These are phyloP conservation scores for Peromyscus aztecus DNA, from an alignment of 2,797 vertebrate species.

Conservation along the genomic window DNA sequence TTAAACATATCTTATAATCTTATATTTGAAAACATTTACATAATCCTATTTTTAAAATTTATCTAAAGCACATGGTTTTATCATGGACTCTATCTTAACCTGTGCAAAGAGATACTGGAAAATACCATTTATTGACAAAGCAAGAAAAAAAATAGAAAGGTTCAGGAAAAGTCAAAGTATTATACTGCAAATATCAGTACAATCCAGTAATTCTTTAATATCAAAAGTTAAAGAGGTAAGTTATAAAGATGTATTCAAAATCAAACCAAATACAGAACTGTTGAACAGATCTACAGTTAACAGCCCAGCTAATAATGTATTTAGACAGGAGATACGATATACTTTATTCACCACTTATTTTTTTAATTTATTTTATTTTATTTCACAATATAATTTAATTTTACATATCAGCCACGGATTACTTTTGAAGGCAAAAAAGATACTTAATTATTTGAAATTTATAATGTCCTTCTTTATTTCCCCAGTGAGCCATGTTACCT, in stretches of 20 bases:
- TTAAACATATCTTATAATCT: background rate
- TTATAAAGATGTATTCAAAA: background rate
- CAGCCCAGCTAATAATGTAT: background rate
- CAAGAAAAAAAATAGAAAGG: background rate
- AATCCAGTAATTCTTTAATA: background rate
- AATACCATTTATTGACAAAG: background rate
- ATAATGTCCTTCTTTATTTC: slow-evolving; percentile 8
- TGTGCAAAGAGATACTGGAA: background rate
- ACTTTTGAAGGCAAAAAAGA: background rate
- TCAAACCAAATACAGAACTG: background rate
- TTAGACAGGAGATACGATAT: background rate
- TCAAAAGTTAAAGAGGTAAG: background rate
- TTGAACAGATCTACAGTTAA: background rate
- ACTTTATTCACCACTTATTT: background rate
- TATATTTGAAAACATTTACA: background rate
- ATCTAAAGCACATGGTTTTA: background rate
- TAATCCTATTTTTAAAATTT: background rate
- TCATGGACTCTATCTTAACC: background rate
- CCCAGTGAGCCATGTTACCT: slow-evolving; percentile 11
- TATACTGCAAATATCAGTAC: background rate
- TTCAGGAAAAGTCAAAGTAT: background rate
- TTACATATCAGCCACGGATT: too few species aligned
- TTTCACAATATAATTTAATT: too few species aligned
- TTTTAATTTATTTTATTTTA: too few species aligned
- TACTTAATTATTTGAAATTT: slow-evolving; percentile 31